Evolutionary conservation across 2,797 vertebrate genomes (phyloP).

Genomic region (Rhinogobio ventralis): DNA sequence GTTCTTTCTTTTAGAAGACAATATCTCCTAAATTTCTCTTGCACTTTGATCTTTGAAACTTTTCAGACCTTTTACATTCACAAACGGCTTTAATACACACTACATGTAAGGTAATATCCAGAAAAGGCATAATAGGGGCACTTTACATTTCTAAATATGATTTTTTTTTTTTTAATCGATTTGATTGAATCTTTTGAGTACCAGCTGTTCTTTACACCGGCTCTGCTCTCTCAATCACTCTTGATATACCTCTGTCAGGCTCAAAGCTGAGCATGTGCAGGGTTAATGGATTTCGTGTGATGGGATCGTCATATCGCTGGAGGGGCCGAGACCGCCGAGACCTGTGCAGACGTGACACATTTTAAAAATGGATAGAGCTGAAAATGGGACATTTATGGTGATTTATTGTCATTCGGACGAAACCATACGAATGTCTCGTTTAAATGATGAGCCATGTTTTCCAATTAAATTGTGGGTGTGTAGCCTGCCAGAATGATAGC

Average conservation of each 20-base stretch:
- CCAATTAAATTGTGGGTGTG: conserved; percentile 73
- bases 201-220: not conserved
- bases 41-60: not conserved
- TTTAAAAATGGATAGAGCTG: conserved; percentile 81
- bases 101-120: not conserved
- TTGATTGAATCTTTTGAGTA: not conserved
- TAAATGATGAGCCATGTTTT: conserved; percentile 74
- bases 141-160: not conserved
- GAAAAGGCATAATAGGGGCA: not conserved
- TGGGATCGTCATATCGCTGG: conserved; percentile 60
- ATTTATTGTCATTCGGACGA: conserved; percentile 68
- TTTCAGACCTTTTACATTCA: not conserved
- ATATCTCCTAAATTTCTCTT: not conserved
- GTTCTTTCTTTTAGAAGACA: not conserved
- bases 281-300: conserved; percentile 74
- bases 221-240: conserved; percentile 65
- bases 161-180: not conserved
- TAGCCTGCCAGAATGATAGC: conserved; percentile 56
- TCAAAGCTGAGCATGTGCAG: conserved; percentile 66
- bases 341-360: conserved; percentile 44
- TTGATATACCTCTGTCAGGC: conserved; percentile 67
- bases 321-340: conserved; percentile 48
- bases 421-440: conserved; percentile 68
- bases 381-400: conserved; percentile 80
- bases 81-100: not conserved